Evolutionary conservation across 2,113 vertebrate genomes (phyloP).

Genomic region (Brienomyrus longianalis): DNA sequence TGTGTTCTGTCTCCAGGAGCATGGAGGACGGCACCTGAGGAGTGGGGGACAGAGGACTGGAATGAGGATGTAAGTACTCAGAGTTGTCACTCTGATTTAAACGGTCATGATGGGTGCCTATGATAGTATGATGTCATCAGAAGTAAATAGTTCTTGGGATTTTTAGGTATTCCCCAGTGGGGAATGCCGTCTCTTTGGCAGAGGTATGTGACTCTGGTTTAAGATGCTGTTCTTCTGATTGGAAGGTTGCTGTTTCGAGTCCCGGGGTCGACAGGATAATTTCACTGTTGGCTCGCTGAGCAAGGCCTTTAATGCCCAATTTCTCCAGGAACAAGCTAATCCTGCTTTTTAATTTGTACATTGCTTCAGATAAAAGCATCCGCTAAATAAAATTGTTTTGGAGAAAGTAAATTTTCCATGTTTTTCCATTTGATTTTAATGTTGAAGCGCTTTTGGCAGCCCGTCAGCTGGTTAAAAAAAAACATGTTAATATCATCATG

Average conservation of each 20-base stretch:
- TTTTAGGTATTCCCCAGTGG: neutral
- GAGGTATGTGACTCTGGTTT: neutral
- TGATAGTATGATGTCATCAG: neutral
- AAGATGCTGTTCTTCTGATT: neutral
- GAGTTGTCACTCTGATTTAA: neutral
- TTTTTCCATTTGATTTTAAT: neutral
- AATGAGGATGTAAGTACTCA: constrained; percentile 87
- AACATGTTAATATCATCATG: neutral
- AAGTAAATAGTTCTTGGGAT: neutral
- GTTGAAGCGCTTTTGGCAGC: neutral
- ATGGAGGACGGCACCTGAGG: constrained; percentile 85
- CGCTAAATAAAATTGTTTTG: neutral
- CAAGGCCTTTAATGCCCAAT: neutral
- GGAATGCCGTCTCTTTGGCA: neutral
- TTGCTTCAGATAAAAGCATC: neutral
- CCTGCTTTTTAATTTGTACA: neutral
- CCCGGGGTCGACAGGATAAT: too few relatives aligned
- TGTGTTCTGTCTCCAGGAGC: constrained; percentile 61
- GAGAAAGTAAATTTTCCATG: neutral
- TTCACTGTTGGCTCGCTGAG: neutral
- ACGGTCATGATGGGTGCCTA: neutral
- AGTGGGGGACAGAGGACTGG: constrained; percentile 98
- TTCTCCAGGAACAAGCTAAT: neutral
- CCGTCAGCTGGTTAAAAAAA: neutral
- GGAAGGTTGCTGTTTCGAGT: too few relatives aligned